A percentile compares a stretch with the other conserved stretches of the same genome.
Conservation (phyloP, 1,140 invertebrate genomes). For the Nilaparvata lugens region DNA sequence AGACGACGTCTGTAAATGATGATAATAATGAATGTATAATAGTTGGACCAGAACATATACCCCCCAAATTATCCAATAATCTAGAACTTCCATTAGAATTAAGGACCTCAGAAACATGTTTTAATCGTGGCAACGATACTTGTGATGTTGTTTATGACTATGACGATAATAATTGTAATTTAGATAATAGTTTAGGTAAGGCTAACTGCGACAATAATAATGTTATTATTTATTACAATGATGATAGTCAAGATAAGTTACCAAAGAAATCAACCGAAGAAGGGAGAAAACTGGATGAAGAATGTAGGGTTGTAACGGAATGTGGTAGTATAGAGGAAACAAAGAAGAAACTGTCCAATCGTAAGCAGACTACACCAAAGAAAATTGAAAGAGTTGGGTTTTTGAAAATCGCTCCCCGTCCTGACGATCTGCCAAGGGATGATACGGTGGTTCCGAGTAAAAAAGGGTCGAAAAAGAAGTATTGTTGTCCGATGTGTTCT, state of each 20-base stretch:
- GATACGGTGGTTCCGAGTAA: neutral
- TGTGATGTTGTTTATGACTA: neutral
- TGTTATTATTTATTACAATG: neutral
- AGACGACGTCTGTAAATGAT: too few species aligned
- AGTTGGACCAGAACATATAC: too few species aligned
- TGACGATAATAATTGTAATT: slow-evolving; percentile 6
- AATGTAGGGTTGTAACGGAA: slow-evolving; percentile 17
- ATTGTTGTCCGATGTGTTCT: slow-evolving; percentile 29
- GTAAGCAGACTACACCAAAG: slow-evolving; percentile 21
- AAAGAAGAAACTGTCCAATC: slow-evolving; percentile 14
- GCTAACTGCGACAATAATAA: neutral
- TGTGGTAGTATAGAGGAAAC: slow-evolving; percentile 29
- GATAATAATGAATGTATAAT: too few species aligned
- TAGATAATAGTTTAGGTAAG: neutral
- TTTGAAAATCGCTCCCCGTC: slow-evolving; percentile 10
- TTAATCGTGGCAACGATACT: too few species aligned
- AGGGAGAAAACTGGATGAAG: neutral
- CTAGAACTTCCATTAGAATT: too few species aligned
- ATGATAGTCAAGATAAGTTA: neutral
- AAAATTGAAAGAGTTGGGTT: slow-evolving; percentile 14
- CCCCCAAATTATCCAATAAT: too few species aligned
- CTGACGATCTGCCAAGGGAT: neutral
- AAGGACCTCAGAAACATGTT: too few species aligned
- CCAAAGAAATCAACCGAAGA: neutral
- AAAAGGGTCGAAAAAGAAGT: slow-evolving; percentile 23